A percentile compares a stretch with the other conserved stretches of the same genome.
Conservation (phyloP, 30 jellyfish, hydroid and myxozoan genomes). For the Chironex yamaguchii region DNA sequence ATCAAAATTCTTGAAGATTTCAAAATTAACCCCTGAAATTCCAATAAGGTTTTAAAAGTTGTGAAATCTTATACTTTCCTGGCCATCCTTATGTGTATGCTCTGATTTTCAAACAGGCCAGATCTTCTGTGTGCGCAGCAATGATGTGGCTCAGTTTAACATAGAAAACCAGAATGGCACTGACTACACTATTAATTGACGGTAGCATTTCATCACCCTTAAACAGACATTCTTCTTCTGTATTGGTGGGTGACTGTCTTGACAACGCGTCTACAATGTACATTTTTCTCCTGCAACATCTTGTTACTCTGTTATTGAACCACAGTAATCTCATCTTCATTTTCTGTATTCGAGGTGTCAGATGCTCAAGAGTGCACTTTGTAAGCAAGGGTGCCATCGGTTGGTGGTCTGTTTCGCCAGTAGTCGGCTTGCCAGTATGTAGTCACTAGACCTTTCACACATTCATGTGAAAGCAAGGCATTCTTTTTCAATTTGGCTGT, state of each 20-base stretch:
- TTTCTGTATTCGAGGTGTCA: conserved; percentile 39
- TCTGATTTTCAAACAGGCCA: conserved; percentile 12
- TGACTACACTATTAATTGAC: too few relatives aligned
- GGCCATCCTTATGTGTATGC: conserved; percentile 57
- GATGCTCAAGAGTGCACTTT: conserved; percentile 36
- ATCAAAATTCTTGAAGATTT: conserved; percentile 23
- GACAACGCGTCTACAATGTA: too few relatives aligned
- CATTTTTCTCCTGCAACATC: too few relatives aligned
- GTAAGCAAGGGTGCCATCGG: conserved; percentile 50
- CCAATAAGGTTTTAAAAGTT: neutral
- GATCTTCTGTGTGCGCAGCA: conserved; percentile 54
- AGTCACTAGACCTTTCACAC: conserved; percentile 57
- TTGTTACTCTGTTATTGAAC: conserved; percentile 1
- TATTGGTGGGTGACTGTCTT: too few relatives aligned
- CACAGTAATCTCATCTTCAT: conserved; percentile 42
- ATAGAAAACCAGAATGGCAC: conserved; percentile 34
- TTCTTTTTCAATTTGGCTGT: conserved; percentile 71
- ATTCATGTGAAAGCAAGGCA: conserved; percentile 69
- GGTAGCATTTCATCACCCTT: too few relatives aligned
- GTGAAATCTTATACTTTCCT: conserved; percentile 14
- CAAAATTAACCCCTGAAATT: conserved; percentile 24
- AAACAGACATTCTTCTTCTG: too few relatives aligned
- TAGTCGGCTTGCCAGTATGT: conserved; percentile 46
- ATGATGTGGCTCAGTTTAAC: too few relatives aligned
- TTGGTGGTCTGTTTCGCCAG: conserved; percentile 55